Percentiles rank a stretch among this genome's conserved stretches.
Conservation (phyloP, 1,140 invertebrate genomes). For the Cydia fagiglandana region DNA sequence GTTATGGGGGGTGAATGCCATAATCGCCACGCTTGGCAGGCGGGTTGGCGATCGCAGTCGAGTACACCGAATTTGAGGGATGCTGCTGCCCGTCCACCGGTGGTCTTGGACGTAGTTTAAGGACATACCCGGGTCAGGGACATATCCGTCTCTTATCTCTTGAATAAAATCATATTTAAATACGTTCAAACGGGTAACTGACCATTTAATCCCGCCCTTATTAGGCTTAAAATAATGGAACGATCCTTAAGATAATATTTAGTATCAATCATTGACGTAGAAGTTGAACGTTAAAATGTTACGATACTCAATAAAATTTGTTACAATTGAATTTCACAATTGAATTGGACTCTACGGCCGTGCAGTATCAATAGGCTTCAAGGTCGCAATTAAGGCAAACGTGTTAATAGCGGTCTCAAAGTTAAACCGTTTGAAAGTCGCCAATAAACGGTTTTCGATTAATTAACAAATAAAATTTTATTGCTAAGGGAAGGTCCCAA, state of each 20-base stretch:
- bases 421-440: slow-evolving; percentile 5
- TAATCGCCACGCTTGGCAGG: no score
- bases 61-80: no score
- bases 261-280: background rate
- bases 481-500: background rate
- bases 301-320: background rate
- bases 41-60: no score
- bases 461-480: slow-evolving; percentile 27
- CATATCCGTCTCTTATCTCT: no score
- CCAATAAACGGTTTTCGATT: background rate
- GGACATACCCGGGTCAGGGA: no score
- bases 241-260: background rate
- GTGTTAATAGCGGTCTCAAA: background rate
- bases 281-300: background rate
- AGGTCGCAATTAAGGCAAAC: background rate
- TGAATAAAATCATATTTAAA: no score
- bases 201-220: no score
- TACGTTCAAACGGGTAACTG: no score
- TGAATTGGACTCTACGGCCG: background rate
- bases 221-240: background rate
- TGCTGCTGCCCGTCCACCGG: no score
- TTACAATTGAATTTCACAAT: background rate
- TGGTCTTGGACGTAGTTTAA: no score
- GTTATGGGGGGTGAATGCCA: no score
- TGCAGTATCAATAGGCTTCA: background rate